Evolutionary conservation across 2,113 vertebrate species (phyloP).

Genomic region (Chascanopsetta lugubris): DNA sequence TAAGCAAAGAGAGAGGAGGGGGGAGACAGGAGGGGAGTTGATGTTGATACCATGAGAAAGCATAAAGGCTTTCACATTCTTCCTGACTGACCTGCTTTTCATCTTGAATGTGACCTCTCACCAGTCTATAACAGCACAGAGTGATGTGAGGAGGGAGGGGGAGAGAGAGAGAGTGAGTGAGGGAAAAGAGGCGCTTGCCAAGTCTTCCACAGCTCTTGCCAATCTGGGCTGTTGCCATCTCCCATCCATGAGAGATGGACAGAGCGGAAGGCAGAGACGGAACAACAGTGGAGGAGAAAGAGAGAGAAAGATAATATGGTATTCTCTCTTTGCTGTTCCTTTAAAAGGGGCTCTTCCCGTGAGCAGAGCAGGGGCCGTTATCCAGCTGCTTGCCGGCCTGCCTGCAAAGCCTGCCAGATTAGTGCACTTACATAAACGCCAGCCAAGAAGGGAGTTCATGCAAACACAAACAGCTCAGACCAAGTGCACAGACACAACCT

Average conservation of each 20-base stretch:
- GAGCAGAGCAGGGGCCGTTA: constrained; percentile 63
- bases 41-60: constrained; percentile 84
- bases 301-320: constrained; percentile 38
- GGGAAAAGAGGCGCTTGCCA: constrained; percentile 65
- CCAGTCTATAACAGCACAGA: constrained; percentile 77
- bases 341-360: constrained; percentile 67
- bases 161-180: constrained; percentile 60
- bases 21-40: constrained; percentile 58
- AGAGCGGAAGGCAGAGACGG: constrained; percentile 44
- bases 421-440: constrained; percentile 73
- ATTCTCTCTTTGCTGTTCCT: constrained; percentile 73
- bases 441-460: constrained; percentile 50
- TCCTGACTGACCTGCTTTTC: constrained; percentile 84
- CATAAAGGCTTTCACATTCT: constrained; percentile 82
- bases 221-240: constrained; percentile 73
- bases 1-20: constrained; percentile 56
- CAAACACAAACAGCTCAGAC: constrained; percentile 46
- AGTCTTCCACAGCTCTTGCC: constrained; percentile 75
- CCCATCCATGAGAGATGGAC: constrained; percentile 54
- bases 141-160: too few relatives aligned
- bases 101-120: constrained; percentile 84
- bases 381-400: constrained; percentile 67
- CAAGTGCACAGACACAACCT: constrained; percentile 20
- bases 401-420: constrained; percentile 74
- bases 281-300: constrained; percentile 38